Evolutionary conservation across 2,113 vertebrate genomes (phyloP).

Genomic region (Indicator indicator): DNA sequence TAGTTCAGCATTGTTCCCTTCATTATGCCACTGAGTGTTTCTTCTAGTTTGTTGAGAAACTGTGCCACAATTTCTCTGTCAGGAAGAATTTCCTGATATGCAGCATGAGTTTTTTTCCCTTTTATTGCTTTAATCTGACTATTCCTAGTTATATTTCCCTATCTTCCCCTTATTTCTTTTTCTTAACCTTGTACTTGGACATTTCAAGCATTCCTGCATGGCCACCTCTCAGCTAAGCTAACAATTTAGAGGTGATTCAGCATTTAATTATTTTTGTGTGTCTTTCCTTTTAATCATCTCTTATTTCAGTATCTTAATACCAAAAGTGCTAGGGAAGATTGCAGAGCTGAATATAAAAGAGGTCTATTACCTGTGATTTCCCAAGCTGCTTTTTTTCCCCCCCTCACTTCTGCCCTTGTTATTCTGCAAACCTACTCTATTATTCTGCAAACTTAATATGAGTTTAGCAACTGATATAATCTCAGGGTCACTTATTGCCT

Average conservation of each 20-base stretch:
- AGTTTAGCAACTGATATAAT: not conserved
- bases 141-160: not conserved
- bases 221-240: not conserved
- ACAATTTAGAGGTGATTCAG: not conserved
- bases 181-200: not conserved
- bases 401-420: not conserved
- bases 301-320: not conserved
- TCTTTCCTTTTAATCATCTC: not conserved
- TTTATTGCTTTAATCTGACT: not conserved
- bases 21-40: conserved; percentile 47
- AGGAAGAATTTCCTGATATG: conserved; percentile 26
- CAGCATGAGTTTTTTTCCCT: not conserved
- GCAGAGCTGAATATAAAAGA: not conserved
- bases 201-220: not conserved
- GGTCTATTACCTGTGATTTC: not conserved
- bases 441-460: conserved; percentile 5
- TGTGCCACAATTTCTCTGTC: conserved; percentile 22
- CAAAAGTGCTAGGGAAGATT: not conserved
- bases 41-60: conserved; percentile 46
- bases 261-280: not conserved
- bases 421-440: not conserved
- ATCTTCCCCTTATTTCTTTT: not conserved
- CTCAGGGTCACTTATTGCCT: not conserved
- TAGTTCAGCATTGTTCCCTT: conserved; percentile 34
- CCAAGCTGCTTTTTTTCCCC: not conserved